Evolutionary conservation across 2,113 vertebrate genomes (phyloP).

Genomic region (Nicator chloris): DNA sequence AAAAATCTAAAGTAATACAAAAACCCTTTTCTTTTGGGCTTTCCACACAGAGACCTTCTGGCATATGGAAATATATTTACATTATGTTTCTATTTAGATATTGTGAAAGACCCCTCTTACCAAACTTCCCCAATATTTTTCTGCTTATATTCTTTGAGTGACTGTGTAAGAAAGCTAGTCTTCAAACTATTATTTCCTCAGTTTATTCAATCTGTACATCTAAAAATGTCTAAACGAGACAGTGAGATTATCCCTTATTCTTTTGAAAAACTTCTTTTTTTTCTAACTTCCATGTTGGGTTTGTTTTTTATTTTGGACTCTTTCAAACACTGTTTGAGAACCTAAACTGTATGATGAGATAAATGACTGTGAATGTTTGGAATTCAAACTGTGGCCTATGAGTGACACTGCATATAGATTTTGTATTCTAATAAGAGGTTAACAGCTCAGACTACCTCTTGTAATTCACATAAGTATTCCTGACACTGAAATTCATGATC

Average conservation of each 20-base stretch:
- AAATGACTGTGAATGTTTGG: neutral
- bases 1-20: neutral
- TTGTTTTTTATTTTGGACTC: neutral
- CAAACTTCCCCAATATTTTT: neutral
- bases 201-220: neutral
- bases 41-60: neutral
- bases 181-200: neutral
- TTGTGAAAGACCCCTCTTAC: neutral
- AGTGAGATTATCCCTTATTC: neutral
- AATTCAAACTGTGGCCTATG: neutral
- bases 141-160: neutral
- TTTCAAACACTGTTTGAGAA: neutral
- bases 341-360: neutral
- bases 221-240: neutral
- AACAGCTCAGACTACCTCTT: neutral
- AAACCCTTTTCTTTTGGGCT: neutral
- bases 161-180: neutral
- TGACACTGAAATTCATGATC: neutral
- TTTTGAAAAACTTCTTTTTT: neutral
- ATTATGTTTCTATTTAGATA: neutral
- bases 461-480: neutral
- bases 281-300: rapidly evolving
- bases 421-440: neutral
- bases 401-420: neutral
- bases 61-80: neutral